A percentile compares a stretch with the other conserved stretches of the same genome.
These are phyloP conservation scores for Heliconius congener DNA, from an alignment of 1,140 invertebrate species.

Conservation along the genomic window DNA sequence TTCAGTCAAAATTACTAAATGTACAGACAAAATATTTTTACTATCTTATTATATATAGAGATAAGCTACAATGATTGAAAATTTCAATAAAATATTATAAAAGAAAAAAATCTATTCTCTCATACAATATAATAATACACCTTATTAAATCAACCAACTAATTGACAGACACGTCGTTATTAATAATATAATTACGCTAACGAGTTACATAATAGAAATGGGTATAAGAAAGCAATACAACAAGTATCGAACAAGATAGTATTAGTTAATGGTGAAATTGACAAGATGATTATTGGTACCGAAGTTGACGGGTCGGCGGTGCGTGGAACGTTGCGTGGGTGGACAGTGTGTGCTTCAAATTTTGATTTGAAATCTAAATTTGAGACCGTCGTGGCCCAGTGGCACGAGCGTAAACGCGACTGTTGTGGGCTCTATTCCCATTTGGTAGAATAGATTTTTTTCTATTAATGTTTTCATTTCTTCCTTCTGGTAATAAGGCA, in stretches of 20 bases:
- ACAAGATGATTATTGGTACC: neutral
- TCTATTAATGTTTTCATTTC: too few relatives aligned
- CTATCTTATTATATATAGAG: too few relatives aligned
- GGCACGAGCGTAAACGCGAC: too few relatives aligned
- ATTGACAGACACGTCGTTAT: slow-evolving; percentile 35
- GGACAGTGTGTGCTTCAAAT: neutral
- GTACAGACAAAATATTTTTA: too few relatives aligned
- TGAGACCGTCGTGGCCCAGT: too few relatives aligned
- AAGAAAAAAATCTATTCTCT: neutral
- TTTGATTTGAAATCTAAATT: too few relatives aligned
- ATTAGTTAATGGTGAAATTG: slow-evolving; percentile 40
- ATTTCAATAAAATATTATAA: neutral
- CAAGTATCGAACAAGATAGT: slow-evolving; percentile 29
- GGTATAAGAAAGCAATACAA: slow-evolving; percentile 27
- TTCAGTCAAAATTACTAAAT: too few relatives aligned
- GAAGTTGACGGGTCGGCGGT: slow-evolving; percentile 27
- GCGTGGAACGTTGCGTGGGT: neutral
- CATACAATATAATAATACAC: neutral
- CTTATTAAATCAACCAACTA: slow-evolving; percentile 27
- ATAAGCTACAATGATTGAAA: too few relatives aligned
- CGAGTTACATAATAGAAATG: slow-evolving; percentile 28
- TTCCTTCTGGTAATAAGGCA: too few relatives aligned
- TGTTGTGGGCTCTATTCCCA: too few relatives aligned
- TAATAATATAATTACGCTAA: slow-evolving; percentile 35
- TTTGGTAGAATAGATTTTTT: too few relatives aligned